Percentiles rank a stretch among this genome's conserved stretches.
phyloP scores from a whole-genome alignment of 1,140 invertebrate genomes.

The Cydia fagiglandana region DNA sequence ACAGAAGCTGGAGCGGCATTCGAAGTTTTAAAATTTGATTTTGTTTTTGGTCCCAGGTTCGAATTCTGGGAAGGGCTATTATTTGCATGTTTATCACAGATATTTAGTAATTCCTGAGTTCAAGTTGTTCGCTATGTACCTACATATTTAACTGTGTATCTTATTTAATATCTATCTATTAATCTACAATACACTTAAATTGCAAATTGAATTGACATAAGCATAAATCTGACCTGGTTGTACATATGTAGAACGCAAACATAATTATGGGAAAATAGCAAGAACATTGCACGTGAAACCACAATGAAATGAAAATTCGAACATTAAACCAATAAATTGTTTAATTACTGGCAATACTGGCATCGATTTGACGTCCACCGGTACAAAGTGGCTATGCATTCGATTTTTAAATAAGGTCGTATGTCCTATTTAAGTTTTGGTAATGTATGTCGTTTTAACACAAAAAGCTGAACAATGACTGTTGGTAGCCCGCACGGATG shows the following conservation, averaged over 20 bases:
- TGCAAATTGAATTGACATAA: neutral
- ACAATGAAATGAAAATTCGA: slow-evolving; percentile 19
- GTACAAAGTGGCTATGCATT: slow-evolving; percentile 4
- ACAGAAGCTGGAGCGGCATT: no score
- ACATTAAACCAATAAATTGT: slow-evolving; percentile 19
- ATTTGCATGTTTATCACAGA: no score
- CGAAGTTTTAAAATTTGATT: no score
- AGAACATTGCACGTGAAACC: slow-evolving; percentile 6
- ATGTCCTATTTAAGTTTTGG: neutral
- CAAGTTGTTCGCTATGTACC: no score
- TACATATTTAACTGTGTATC: no score
- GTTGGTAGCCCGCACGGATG: slow-evolving; percentile 9
- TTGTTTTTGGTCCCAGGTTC: no score
- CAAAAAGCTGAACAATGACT: neutral
- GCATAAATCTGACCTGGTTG: neutral
- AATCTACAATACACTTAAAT: neutral
- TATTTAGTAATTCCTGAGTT: no score
- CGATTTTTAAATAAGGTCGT: neutral
- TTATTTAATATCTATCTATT: no score
- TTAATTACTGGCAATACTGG: neutral
- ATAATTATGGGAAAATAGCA: slow-evolving; percentile 7
- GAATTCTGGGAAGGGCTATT: no score
- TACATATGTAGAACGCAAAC: neutral
- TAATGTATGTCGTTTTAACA: neutral
- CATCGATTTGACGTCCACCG: slow-evolving; percentile 5